Evolutionary conservation across 92 coral and sea anemone species (phyloP), one percentile per base, ranked within the genome.

Genomic region (Porites divaricata): DNA sequence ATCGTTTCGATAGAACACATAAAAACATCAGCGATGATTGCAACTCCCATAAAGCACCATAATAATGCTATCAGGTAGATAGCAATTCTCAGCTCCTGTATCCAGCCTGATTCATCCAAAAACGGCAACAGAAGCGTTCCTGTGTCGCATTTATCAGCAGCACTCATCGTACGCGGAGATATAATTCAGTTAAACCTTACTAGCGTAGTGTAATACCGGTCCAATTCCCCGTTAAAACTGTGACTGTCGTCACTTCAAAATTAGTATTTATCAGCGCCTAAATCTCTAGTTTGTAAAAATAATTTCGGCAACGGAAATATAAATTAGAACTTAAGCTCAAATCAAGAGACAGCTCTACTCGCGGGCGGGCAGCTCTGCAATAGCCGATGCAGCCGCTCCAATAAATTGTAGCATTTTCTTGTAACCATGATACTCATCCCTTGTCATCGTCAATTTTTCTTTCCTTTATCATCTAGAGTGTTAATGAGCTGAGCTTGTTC

Each of bases 11-110:
- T 97, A 6, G 97, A 94, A 67, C 99, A 97, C 99, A 97, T 97
- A 70, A 97, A 97, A 15, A 97, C 92, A 68, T 97, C 99, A 14
- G 99, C 98, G 67, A 97, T 79, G 63, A 97, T 97, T 0, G 99
- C 99, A 15, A 97, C 88, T 13, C 99, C 99, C 91, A 93, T 97
- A 35, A 97, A 97, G 57, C 98, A 97, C 99, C 99, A 97, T 58
- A 97, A 63, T 28, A 97, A 79, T 5, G 97, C 98, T 45, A 95
- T 65, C 19, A 95, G 79, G 74, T 97, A 97, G 53, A 97, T 77
- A 53, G 93, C 89, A 19, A 87, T 91, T 28, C 99, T 70, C 12
- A 93, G 80, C 6, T 90, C 95, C 23, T 82, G 74, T 63, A 92
- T 93, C 99, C 99, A 97, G 8, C 89, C 91, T 59, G 98, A 92